Conservation (phyloP, 2,888 invertebrate species). For the Cepaea hortensis region DNA sequence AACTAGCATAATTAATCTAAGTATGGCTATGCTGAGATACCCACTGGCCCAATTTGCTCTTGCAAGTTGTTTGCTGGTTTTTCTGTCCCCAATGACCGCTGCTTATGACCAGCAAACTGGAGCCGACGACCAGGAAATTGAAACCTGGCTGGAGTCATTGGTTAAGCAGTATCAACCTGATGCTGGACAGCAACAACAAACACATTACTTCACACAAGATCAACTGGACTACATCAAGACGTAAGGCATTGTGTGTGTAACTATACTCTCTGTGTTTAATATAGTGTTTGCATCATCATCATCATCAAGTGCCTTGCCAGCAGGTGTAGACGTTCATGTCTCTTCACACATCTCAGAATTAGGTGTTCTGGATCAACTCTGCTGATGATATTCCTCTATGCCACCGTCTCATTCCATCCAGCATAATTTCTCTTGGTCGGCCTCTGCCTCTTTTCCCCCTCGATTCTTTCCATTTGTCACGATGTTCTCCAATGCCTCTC, state of each 20-base stretch:
- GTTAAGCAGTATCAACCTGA: neutral
- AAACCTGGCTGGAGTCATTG: neutral
- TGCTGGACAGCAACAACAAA: neutral
- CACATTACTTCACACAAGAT: neutral
- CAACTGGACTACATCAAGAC: constrained; percentile 11
- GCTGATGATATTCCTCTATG: too few relatives aligned
- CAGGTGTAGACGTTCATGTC: too few relatives aligned
- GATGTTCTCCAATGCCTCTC: too few relatives aligned
- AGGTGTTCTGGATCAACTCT: too few relatives aligned
- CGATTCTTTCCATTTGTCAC: too few relatives aligned
- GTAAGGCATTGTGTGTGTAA: neutral
- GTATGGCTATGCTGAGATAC: neutral
- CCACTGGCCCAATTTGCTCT: constrained; percentile 5
- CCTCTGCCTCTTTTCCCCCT: too few relatives aligned
- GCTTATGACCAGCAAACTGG: neutral
- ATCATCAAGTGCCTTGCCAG: too few relatives aligned
- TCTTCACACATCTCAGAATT: too few relatives aligned
- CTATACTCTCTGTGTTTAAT: too few relatives aligned
- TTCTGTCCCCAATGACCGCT: neutral
- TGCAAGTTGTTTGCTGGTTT: constrained; percentile 28
- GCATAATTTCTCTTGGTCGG: too few relatives aligned
- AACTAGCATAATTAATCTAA: neutral
- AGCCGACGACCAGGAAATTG: neutral
- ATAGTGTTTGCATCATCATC: too few relatives aligned
- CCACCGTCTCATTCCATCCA: too few relatives aligned